These are phyloP conservation scores for Harpalus rufipes DNA, from an alignment of 2,888 invertebrate genomes.

Conservation along the genomic window DNA sequence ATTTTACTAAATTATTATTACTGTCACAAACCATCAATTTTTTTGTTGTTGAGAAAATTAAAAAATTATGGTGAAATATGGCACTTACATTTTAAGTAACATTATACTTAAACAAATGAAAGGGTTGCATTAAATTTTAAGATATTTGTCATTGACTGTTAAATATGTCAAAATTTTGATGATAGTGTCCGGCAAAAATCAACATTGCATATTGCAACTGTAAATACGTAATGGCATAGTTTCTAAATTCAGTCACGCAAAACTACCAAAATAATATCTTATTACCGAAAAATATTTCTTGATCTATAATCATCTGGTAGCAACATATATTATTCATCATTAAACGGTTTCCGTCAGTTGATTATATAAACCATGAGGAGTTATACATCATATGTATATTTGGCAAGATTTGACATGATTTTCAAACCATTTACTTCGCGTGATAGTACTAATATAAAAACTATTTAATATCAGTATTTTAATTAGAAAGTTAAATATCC, in stretches of 20 bases:
- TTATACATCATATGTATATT: conserved; percentile 20
- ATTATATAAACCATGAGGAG: conserved; percentile 22
- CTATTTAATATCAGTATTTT: conserved; percentile 50
- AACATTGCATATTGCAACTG: neutral
- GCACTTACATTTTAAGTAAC: too few species aligned
- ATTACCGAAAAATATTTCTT: conserved; percentile 40
- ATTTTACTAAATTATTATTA: too few species aligned
- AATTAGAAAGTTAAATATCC: conserved; percentile 61
- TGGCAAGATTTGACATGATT: conserved; percentile 44
- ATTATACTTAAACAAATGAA: too few species aligned
- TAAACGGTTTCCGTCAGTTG: conserved; percentile 39
- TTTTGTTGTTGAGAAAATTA: too few species aligned
- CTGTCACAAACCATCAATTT: too few species aligned
- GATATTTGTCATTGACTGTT: neutral
- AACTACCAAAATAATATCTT: conserved; percentile 24
- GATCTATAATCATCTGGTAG: conserved; percentile 2
- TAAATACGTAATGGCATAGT: conserved; percentile 15
- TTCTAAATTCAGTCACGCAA: conserved; percentile 41
- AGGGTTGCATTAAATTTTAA: too few species aligned
- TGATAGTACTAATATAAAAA: conserved; percentile 50
- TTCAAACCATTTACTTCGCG: conserved; percentile 43
- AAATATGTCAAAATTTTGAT: neutral
- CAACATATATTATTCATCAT: conserved; percentile 14
- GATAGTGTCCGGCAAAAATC: neutral
- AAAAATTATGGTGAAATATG: too few species aligned